These are phyloP conservation scores for Tokudaia muenninki DNA, from an alignment of 2,797 vertebrate genomes.

Conservation along the genomic window DNA sequence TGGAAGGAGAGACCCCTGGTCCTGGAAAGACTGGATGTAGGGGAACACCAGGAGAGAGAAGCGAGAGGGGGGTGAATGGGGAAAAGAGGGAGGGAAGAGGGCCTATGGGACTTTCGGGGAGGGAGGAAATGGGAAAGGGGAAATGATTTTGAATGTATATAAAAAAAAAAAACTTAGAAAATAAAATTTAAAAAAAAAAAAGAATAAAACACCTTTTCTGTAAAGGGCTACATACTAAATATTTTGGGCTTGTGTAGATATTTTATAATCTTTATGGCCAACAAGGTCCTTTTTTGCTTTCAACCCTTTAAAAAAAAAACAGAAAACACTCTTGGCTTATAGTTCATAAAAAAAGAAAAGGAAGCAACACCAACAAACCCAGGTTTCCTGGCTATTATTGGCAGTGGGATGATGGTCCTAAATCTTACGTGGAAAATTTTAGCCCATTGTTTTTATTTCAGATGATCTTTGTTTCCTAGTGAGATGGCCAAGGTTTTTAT, in stretches of 20 bases:
- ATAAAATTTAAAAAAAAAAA: too few species aligned
- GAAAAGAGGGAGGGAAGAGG: too few species aligned
- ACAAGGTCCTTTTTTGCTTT: background rate
- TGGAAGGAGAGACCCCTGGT: too few species aligned
- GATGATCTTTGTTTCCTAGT: background rate
- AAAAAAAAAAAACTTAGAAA: too few species aligned
- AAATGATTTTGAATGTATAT: too few species aligned
- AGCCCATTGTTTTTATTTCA: slow-evolving; percentile 46
- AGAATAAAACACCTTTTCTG: background rate
- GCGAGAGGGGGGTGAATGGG: too few species aligned
- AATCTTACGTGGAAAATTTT: background rate
- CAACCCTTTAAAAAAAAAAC: background rate
- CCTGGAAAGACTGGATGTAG: too few species aligned
- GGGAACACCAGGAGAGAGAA: too few species aligned
- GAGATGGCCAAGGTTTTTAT: background rate
- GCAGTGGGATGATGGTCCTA: background rate
- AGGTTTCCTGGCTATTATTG: background rate
- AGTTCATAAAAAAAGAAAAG: background rate
- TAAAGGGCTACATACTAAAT: background rate
- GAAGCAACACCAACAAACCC: background rate
- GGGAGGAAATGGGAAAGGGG: too few species aligned
- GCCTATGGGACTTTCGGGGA: too few species aligned
- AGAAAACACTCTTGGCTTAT: background rate
- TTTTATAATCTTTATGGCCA: background rate
- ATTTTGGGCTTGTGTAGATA: background rate